These are phyloP conservation scores for Phyllostomus discolor DNA, from an alignment of 2,113 vertebrate genomes.

Conservation along the genomic window DNA sequence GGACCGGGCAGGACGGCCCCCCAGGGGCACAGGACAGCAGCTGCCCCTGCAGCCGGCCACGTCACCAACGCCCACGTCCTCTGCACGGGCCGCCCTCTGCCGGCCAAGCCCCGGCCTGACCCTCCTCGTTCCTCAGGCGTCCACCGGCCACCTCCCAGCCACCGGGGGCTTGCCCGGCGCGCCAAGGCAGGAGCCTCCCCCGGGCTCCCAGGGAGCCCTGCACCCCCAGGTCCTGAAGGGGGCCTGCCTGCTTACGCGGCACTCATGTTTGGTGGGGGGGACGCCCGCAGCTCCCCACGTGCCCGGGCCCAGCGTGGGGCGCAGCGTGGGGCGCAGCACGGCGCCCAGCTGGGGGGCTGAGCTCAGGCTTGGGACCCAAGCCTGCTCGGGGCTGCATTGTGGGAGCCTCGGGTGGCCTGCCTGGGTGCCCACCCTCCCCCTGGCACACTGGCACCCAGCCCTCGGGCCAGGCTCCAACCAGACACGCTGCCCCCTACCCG, in stretches of 20 bases:
- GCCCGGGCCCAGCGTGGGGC: rapidly evolving
- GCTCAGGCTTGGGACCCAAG: neutral
- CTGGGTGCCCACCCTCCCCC: neutral
- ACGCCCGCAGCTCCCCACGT: rapidly evolving
- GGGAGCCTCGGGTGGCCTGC: neutral
- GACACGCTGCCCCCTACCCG: rapidly evolving
- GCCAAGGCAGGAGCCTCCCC: neutral
- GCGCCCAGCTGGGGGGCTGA: too few species aligned
- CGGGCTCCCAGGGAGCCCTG: neutral
- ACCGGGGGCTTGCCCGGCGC: neutral
- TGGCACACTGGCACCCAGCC: neutral
- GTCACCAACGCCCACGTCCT: rapidly evolving
- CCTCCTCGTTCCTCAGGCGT: neutral
- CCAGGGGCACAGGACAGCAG: neutral
- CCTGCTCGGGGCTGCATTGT: neutral
- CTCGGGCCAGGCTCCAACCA: neutral
- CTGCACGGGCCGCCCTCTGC: rapidly evolving
- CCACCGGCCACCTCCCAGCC: neutral
- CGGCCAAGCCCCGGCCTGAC: rapidly evolving
- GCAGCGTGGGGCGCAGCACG: neutral
- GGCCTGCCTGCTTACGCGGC: neutral
- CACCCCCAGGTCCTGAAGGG: neutral
- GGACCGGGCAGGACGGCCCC: neutral
- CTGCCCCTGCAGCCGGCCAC: rapidly evolving
- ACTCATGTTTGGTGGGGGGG: too few species aligned